Evolutionary conservation across 2,113 vertebrate species (phyloP), one percentile per base, ranked within the genome.

Genomic region (Isichthys henryi): DNA sequence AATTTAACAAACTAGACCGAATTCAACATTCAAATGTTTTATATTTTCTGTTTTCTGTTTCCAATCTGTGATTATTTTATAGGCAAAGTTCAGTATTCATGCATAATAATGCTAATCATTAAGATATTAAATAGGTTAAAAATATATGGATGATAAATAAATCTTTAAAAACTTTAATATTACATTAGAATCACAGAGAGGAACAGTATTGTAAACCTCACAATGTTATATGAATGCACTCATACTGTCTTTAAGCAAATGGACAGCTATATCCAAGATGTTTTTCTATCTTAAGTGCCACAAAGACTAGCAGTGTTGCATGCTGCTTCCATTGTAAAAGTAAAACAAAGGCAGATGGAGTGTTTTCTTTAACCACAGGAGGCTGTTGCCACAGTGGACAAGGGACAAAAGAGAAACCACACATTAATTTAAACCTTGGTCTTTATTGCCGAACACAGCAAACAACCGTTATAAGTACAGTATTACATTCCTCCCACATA

Each of bases 91-190:
- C 31, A 77, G 17, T 77, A 39, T 39, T 39, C 10, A 80, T 31
- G 70, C 39, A 85, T 86, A 27, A 86, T 86, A 50, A 50, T 86
- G 21, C n/a, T 86, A 50, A 86, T 86, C 11, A 86, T 86, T 80
- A 80, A 80, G 35, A 19, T 43, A 35, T 43, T 35, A 19, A 80
- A 77, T 15, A 80, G 17, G n/a, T 39, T 35, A 80, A 43, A 1
- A 39, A 80, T 80, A 43, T 17, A 80, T 80, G 35, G 35, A 6
- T 17, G 15, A 13, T 17, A 23, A 77, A 77, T 77, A 77, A 31
- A 39, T 35, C 31, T 39, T 80, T 43, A 39, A 43, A 80, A 80
- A 3, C 27, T 31, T 35, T 74, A 56, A 56, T 56, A 52, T 8
- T 31, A 15, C 31, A 39, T 35, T 19, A 43, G 15, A 19, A 6